phyloP scores from a whole-genome alignment of 2,888 invertebrate genomes.

The Dryomyza anilis region DNA sequence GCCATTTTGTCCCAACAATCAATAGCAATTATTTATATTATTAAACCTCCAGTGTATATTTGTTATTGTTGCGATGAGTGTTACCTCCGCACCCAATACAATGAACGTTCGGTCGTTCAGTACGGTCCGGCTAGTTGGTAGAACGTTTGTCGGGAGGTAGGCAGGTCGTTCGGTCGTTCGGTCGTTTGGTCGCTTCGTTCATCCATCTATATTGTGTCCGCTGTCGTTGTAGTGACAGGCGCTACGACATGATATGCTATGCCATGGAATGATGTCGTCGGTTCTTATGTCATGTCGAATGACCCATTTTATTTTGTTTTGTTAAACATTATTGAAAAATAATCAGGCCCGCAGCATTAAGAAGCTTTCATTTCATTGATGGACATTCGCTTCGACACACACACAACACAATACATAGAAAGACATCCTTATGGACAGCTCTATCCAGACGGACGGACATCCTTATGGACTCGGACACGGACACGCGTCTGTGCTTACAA shows the following conservation, averaged over 20 bases:
- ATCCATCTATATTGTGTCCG: neutral
- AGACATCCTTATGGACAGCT: neutral
- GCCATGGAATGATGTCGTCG: too few species aligned
- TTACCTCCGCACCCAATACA: conserved; percentile 19
- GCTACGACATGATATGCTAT: too few species aligned
- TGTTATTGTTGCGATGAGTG: conserved; percentile 20
- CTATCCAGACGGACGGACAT: conserved; percentile 3
- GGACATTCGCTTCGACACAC: conserved; percentile 12
- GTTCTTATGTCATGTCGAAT: conserved; percentile 29
- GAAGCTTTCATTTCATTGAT: conserved; percentile 24
- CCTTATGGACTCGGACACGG: conserved; percentile 8
- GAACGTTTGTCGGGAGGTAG: too few species aligned
- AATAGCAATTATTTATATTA: conserved; percentile 55
- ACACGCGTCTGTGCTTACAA: neutral
- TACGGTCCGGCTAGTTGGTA: neutral
- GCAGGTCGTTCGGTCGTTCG: too few species aligned
- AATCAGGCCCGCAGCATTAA: conserved; percentile 34
- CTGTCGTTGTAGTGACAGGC: neutral
- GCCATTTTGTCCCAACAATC: conserved; percentile 35
- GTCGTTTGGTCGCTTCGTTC: neutral
- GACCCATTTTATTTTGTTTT: conserved; percentile 32
- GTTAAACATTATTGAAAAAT: conserved; percentile 39
- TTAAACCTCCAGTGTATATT: conserved; percentile 41
- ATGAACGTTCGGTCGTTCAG: neutral
- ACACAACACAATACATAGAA: neutral